A percentile compares a stretch with the other conserved stretches of the same genome.
Conservation (phyloP, 2,888 invertebrate species). For the Drepanosiphum platanoidis region DNA sequence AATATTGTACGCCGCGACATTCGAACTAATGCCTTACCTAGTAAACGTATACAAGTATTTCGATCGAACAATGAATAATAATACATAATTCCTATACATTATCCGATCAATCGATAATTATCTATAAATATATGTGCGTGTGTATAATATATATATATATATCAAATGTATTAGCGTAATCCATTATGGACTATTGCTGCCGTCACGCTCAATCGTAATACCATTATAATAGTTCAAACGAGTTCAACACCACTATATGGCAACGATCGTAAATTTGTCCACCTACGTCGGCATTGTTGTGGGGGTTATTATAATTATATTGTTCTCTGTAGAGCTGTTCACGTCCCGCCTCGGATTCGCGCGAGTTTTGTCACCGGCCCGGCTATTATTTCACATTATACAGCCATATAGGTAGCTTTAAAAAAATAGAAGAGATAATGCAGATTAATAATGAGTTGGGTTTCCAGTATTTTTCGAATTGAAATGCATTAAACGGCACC, state of each 20-base stretch:
- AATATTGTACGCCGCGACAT: not conserved
- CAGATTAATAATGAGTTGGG: not conserved
- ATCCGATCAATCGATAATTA: not conserved
- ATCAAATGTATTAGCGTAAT: not conserved
- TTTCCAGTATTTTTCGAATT: not conserved
- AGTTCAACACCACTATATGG: slow-evolving; percentile 23
- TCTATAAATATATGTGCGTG: not conserved
- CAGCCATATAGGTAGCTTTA: not conserved
- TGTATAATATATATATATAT: not conserved
- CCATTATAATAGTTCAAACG: slow-evolving; percentile 26
- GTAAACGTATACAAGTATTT: not conserved
- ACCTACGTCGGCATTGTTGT: slow-evolving; percentile 27
- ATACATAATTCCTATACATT: not conserved
- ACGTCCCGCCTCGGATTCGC: not conserved
- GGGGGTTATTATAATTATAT: not conserved
- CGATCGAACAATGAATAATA: not conserved
- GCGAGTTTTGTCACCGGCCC: not conserved
- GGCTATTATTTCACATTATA: not conserved
- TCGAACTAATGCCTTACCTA: not conserved
- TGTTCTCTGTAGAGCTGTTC: not conserved
- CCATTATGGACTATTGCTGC: not conserved
- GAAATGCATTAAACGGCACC: not conserved
- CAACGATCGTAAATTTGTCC: slow-evolving; percentile 19
- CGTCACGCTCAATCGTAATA: slow-evolving; percentile 17
- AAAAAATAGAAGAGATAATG: not conserved